Conservation (phyloP, 2,113 vertebrate genomes). For the Nansenia antarctica region DNA sequence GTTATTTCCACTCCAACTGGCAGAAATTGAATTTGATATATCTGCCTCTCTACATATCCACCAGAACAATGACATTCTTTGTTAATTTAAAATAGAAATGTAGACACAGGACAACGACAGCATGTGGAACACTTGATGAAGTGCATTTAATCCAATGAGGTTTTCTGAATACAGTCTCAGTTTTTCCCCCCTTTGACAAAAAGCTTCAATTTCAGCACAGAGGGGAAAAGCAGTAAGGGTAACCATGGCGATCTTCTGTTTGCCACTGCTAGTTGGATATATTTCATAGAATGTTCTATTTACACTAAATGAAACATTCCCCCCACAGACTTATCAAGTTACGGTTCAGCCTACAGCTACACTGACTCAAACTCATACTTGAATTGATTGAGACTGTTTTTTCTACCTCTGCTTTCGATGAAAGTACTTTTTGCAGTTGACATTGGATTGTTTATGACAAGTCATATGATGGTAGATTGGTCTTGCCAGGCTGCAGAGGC, state of each 20-base stretch:
- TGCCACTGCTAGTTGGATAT: not conserved
- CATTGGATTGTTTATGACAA: not conserved
- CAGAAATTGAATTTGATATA: not conserved
- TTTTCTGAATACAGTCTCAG: not conserved
- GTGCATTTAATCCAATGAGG: slow-evolving; percentile 1
- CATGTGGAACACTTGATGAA: not conserved
- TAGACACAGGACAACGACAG: not conserved
- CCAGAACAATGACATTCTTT: not conserved
- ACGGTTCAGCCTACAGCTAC: not conserved
- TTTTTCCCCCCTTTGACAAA: not conserved
- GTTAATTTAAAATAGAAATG: not conserved
- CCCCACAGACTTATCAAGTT: slow-evolving; percentile 8
- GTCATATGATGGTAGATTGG: not conserved
- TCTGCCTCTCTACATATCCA: not conserved
- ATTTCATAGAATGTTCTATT: slow-evolving; percentile 21
- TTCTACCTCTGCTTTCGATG: not conserved
- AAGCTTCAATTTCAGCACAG: slow-evolving; percentile 15
- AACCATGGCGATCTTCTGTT: slow-evolving; percentile 28
- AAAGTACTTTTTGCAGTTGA: not conserved
- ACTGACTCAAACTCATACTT: not conserved
- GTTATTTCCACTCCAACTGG: not conserved
- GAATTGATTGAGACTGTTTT: not conserved
- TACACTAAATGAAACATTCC: slow-evolving; percentile 4
- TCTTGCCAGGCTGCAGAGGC: not conserved
- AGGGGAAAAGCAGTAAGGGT: slow-evolving; percentile 7